Base-by-base conservation (phyloP, 2,888 invertebrate species). In the Rotaria socialis region DNA sequence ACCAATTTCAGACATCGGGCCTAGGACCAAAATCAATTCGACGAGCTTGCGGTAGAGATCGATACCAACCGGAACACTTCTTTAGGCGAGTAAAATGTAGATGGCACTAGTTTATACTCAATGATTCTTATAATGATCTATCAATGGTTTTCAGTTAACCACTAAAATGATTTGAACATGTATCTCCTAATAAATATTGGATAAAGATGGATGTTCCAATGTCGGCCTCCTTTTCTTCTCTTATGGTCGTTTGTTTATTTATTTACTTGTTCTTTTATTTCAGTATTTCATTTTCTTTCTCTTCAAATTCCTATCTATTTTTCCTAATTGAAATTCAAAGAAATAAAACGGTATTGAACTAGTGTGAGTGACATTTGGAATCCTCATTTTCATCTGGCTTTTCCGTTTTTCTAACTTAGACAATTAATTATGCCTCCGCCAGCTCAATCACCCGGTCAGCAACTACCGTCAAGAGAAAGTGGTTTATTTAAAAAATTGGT, bases 401-500 rank as follows among this genome's bases (percentile, higher is more conserved):
- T 5, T 22, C 7, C 35, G 5, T 5, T 67, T 67, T 67, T 35
- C 3, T 27, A 67, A 19, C 35, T 67, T 35, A 67, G 67, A 19
- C 67, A 67, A 67, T 67, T 35, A 67, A 67, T 67, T 35, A 67
- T 67, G 67, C 67, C 67, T 35, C 35, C 67, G 35, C 16, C 67
- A 6, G 35, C 2, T 27, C 67, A 35, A 35, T 16, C 35, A 35
- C 14, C 67, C 35, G n/a, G 24, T 80, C 80, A 80, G 47, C 80
- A 80, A n/a, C 19, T 80, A 80, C 24, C 24, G 10, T n/a, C 80
- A 43, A 19, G 80, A n/a, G 80, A 80, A 80, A 43, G n/a, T 80
- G 24, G 43, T 8, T 47, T 47, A n/a, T 80, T 80, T 8, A 80
- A 80, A 80, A 80, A 80, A 80, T 47, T 80, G 47, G 80, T 80